These are phyloP conservation scores for Cervus canadensis DNA, from an alignment of 2,113 vertebrate genomes.

Conservation along the genomic window DNA sequence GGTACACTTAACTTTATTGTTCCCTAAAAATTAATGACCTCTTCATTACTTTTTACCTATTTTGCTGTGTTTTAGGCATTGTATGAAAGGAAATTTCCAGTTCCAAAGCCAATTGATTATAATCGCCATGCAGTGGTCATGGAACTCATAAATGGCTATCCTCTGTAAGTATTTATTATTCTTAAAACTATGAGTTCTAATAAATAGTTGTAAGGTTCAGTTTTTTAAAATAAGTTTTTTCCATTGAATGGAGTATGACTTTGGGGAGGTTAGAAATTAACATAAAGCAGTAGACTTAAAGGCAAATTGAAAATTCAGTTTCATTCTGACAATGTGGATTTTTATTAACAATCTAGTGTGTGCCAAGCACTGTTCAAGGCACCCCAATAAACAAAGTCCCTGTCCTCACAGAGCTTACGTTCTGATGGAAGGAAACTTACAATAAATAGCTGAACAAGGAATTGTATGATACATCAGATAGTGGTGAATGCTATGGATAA, in stretches of 20 bases:
- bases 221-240: background rate
- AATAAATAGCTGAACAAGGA: slow-evolving; percentile 25
- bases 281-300: background rate
- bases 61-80: slow-evolving; percentile 83
- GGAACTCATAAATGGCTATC: slow-evolving; percentile 96
- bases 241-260: background rate
- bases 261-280: background rate
- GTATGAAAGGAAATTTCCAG: slow-evolving; percentile 93
- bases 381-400: background rate
- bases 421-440: background rate
- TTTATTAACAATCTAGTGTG: background rate
- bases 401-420: background rate
- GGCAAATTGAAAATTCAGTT: slow-evolving; percentile 15
- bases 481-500: background rate
- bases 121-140: slow-evolving; percentile 96
- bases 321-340: background rate
- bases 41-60: background rate
- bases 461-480: background rate
- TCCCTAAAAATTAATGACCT: background rate
- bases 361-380: background rate
- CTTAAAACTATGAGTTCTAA: background rate
- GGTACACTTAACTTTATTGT: background rate
- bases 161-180: slow-evolving; percentile 87
- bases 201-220: background rate
- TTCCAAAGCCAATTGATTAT: slow-evolving; percentile 95